Evolutionary conservation across 1,140 invertebrate genomes (phyloP), one percentile per base, ranked within the genome.

Genomic region (Cylas formicarius): DNA sequence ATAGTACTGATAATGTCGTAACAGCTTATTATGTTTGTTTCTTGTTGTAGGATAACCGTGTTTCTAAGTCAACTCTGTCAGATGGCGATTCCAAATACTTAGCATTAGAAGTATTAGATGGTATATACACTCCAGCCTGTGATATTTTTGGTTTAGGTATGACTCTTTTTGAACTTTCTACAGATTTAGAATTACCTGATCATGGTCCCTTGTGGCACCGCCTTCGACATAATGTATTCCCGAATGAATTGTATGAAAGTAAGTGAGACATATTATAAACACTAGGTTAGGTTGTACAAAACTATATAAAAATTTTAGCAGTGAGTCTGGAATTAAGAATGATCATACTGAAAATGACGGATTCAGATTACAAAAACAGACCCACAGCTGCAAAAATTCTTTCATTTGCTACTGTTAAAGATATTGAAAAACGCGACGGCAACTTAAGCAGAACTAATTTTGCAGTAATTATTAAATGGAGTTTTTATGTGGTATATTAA

Each of bases 61-160:
- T 43, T 10, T 18, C 17, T 9, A 47, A 48, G 28, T 50, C 50
- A 3, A 55, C 47, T 10, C 48, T 56, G 23, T 58, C 55, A n/a
- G 84, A 87, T 65, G 85, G 85, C 4, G 84, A 88, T 67, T 74
- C 80, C 0, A 80, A 81, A 44, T 88, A 88, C 62, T 63, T 87
- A 43, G 82, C 84, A 1, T 74, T 76, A 13, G 84, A 88, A 68
- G 64, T 85, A 1, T 65, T 87, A 55, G 66, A 77, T 48, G 78
- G 78, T 11, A 67, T 69, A 16, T 80, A 81, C 56, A 75, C 75
- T 3, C 70, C 68, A 48, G 70, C 72, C 20, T 77, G 72, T 10
- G 78, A 78, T 56, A 73, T 78, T 44, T 81, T 76, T 54, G 82
- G 80, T 58, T 59, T 88, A 13, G 85, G 85, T 4, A 77, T 88